Percentiles rank a stretch among this genome's conserved stretches.
Conservation (phyloP, 2,888 invertebrate genomes). For the Gortyna flavago region DNA sequence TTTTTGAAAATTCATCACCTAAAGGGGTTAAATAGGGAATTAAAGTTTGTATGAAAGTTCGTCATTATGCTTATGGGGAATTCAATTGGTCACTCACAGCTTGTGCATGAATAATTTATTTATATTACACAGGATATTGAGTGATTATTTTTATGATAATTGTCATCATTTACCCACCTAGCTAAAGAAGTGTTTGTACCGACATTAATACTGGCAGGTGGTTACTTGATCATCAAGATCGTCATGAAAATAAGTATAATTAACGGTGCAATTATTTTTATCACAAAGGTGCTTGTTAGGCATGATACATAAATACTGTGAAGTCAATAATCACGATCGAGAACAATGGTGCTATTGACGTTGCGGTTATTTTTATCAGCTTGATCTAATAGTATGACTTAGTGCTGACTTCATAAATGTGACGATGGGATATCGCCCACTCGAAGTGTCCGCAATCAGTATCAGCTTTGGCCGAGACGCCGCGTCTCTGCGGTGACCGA, state of each 20-base stretch:
- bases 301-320: conserved; percentile 17
- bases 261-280: conserved; percentile 21
- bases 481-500: conserved; percentile 16
- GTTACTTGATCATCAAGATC: conserved; percentile 7
- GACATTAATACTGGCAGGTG: not conserved
- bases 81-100: not conserved
- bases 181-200: not conserved
- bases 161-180: conserved; percentile 1
- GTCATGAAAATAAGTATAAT: conserved; percentile 4
- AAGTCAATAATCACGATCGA: conserved; percentile 10
- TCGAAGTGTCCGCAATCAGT: not conserved
- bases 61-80: not conserved
- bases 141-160: not conserved
- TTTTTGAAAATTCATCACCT: too few species aligned
- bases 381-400: conserved; percentile 26
- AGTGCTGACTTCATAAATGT: conserved; percentile 26
- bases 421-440: conserved; percentile 36
- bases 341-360: conserved; percentile 20
- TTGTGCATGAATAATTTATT: not conserved
- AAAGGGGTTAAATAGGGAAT: not conserved
- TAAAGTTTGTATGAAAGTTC: not conserved
- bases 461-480: conserved; percentile 8
- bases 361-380: conserved; percentile 40
- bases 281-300: conserved; percentile 4
- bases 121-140: not conserved